Percentiles rank a stretch among this genome's conserved stretches.
Evolutionary conservation across 2,113 vertebrate species (phyloP).

Genomic region (Maylandia zebra): DNA sequence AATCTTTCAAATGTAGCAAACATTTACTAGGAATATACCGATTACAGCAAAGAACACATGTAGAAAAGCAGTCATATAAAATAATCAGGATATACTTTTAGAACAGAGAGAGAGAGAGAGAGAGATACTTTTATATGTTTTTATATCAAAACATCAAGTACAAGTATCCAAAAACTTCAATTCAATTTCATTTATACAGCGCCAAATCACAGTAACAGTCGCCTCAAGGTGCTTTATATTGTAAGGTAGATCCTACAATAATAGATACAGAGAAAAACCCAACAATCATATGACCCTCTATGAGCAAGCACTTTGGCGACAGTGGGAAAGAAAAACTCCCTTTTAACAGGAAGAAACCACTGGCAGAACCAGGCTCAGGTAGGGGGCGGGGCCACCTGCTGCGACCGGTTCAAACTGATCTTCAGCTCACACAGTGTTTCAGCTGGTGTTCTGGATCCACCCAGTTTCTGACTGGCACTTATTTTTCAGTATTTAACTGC

Average conservation of each 20-base stretch:
- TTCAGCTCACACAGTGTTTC: neutral
- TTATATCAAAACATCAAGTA: neutral
- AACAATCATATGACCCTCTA: rapidly evolving
- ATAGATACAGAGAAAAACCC: neutral
- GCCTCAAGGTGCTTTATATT: neutral
- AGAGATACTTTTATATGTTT: neutral
- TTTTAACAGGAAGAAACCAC: neutral
- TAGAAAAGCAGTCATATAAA: neutral
- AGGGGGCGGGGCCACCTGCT: neutral
- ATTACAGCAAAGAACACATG: neutral
- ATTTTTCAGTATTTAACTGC: neutral
- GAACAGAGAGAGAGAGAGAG: neutral
- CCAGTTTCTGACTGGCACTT: neutral
- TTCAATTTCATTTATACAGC: rapidly evolving
- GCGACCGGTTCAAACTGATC: neutral
- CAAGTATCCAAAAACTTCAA: neutral
- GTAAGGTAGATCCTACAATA: rapidly evolving
- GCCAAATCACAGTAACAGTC: neutral
- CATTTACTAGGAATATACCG: neutral
- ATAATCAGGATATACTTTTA: rapidly evolving
- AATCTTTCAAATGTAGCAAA: neutral
- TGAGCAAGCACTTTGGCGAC: neutral
- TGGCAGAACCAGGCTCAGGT: rapidly evolving
- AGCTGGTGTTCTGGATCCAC: neutral
- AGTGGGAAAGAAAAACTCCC: neutral